Base-by-base conservation (phyloP, 1,140 invertebrate species). In the Drosophila erecta region DNA sequence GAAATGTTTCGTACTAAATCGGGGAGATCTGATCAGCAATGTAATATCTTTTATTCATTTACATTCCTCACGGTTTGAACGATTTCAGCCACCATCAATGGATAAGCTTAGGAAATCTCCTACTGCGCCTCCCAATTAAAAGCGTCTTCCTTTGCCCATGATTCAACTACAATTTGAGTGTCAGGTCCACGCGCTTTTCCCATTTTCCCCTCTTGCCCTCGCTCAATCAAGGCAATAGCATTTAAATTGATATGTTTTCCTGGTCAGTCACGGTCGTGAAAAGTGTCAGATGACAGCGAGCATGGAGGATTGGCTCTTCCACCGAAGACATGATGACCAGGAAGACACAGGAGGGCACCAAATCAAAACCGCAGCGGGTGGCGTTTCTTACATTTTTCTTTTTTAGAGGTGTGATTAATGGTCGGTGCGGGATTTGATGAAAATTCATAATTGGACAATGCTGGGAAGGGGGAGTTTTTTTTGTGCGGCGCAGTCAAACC, bases 311-410 rank as follows among this genome's bases (percentile, higher is more conserved):
- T 20, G 15, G 64, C 44, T 41, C n/a, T 33, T 41, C 35, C 41
- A 30, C 60, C 20, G n/a, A 27, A 6, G 44, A 67, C 30, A 10
- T 30, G 35, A 62, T 50, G n/a, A 37, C 27, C 64, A 67, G 64
- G 64, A 67, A 51, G 60, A 64, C 59, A 30, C 33, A 40, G 50
- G 43, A 67, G 60, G 59, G 35, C 27, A 47, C 60, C 62, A 30
- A 65, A 67, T 67, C 64, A 65, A 67, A 65, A 53, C 65, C 67
- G 53, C 67, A 71, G 67, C 67, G 67, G 67, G 67, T 71, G 67
- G 60, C 35, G 30, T 10, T 38, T 38, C 12, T 41, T 41, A 15
- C 7, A 0, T 41, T 15, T 41, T 7, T 41, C 2, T 14, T 41
- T 15, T 41, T 5, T 41, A 15, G 43, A 49, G 66, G 66, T 70